These are phyloP conservation scores for Sycobia sp. DNA, from an alignment of 1,140 invertebrate genomes.

Conservation along the genomic window DNA sequence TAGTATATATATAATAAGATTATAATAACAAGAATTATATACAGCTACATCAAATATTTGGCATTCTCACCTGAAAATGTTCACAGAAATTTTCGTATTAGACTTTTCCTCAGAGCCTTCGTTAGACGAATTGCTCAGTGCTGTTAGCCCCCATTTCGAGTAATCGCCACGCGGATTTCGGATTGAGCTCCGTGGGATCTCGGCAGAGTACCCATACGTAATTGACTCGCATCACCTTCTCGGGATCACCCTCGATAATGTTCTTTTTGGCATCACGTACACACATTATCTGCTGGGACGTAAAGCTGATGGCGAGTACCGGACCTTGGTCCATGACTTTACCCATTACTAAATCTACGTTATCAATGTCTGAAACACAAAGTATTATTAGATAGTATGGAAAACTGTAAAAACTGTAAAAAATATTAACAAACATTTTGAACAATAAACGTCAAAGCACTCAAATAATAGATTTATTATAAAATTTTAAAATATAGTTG, in stretches of 20 bases:
- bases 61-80: no score
- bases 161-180: slow-evolving; percentile 94
- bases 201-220: slow-evolving; percentile 98
- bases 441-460: neutral
- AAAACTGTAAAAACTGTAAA: neutral
- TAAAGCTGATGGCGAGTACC: slow-evolving; percentile 93
- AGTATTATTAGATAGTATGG: neutral
- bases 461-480: neutral
- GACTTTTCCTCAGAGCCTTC: slow-evolving; percentile 1
- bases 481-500: neutral
- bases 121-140: slow-evolving; percentile 86
- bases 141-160: slow-evolving; percentile 90
- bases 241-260: slow-evolving; percentile 92
- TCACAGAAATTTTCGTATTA: slow-evolving; percentile 32
- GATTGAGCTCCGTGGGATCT: slow-evolving; percentile 92
- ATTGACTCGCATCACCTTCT: slow-evolving; percentile 93
- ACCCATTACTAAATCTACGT: slow-evolving; percentile 94
- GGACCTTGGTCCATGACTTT: slow-evolving; percentile 99
- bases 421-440: neutral
- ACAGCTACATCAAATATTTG: no score
- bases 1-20: no score
- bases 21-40: no score
- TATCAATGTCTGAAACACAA: slow-evolving; percentile 73
- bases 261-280: slow-evolving; percentile 82
- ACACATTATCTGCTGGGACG: slow-evolving; percentile 95